A percentile compares a stretch with the other conserved stretches of the same genome.
Evolutionary conservation across 2,113 vertebrate species (phyloP).

Genomic region (Triplophysa tibetana): DNA sequence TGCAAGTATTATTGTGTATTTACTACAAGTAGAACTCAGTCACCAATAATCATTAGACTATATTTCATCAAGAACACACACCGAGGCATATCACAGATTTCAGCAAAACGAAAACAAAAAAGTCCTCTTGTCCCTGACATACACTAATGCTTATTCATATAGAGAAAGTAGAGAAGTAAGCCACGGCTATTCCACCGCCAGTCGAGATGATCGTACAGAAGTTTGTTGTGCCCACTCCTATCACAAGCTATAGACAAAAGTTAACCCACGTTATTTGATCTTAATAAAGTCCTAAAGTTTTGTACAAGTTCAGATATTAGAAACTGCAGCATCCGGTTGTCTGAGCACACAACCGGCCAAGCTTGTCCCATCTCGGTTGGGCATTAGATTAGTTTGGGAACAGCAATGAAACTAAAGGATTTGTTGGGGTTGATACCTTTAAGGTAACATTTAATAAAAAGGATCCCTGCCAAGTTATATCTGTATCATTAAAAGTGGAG

Average conservation of each 20-base stretch:
- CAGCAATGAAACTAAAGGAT: conserved; percentile 30
- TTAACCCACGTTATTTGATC: conserved; percentile 72
- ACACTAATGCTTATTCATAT: conserved; percentile 56
- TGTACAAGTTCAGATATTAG: conserved; percentile 52
- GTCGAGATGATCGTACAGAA: conserved; percentile 58
- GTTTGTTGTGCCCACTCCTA: conserved; percentile 58
- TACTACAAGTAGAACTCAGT: conserved; percentile 72
- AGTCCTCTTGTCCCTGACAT: conserved; percentile 56
- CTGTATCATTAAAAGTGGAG: conserved; percentile 23
- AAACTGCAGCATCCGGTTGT: conserved; percentile 57
- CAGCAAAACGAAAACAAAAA: conserved; percentile 50
- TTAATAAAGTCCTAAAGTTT: conserved; percentile 55
- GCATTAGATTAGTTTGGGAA: conserved; percentile 19
- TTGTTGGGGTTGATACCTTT: conserved; percentile 18
- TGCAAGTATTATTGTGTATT: conserved; percentile 72
- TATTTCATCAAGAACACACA: conserved; percentile 68
- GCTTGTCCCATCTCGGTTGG: conserved; percentile 7
- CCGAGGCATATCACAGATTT: conserved; percentile 68
- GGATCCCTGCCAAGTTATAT: conserved; percentile 33
- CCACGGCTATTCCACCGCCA: conserved; percentile 47
- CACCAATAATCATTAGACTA: conserved; percentile 70
- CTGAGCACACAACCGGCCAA: conserved; percentile 17
- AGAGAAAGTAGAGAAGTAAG: conserved; percentile 45
- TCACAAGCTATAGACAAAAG: conserved; percentile 61
- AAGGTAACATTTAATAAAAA: conserved; percentile 28